Evolutionary conservation across 2,888 invertebrate genomes (phyloP), one percentile per base, ranked within the genome.

Genomic region (Abrostola triplasia): DNA sequence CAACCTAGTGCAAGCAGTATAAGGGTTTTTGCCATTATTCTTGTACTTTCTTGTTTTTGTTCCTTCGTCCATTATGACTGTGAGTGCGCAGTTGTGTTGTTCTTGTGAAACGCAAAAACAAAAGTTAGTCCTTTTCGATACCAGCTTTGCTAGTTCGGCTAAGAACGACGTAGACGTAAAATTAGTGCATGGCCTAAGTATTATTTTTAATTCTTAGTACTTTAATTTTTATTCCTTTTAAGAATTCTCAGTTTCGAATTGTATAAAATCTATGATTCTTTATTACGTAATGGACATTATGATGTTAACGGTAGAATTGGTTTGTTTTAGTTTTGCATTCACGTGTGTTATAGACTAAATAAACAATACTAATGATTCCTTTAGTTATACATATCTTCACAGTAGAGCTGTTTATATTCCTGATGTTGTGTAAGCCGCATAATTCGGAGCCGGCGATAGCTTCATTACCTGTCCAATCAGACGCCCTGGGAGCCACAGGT

Each of bases 381-480:
- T 24, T 24, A n/a, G 24, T 4, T 4, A 24, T 24, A 24, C 24
- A 24, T 24, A 24, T 24, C 24, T 24, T 9, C 13, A 47, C 13
- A 24, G 13, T 47, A 24, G 13, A 47, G 24, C 44, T 47, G 24
- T 24, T 47, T 10, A 8, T 24, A 47, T 47, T 47, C 44, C 13
- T 9, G 24, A 47, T 47, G 13, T 13, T 47, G 44, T 47, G 13
- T 24, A 13, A 47, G 44, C 13, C 44, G 44, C 24, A 47, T 47
- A 77, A 79, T 77, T 77, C 67, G 40, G 40, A 57, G 48, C 60
- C 70, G 65, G 52, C 64, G 68, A 72, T 77, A 72, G 77, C 73
- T 76, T 77, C 78, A 80, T 81, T 81, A 80, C 77, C 71, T 79
- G 76, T 73, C 74, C 82, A 81, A 82, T 83, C 81, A 80, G 73